Evolutionary conservation across 2,888 invertebrate species (phyloP), one percentile per base, ranked within the genome.

Genomic region (Drepanosiphum platanoidis): DNA sequence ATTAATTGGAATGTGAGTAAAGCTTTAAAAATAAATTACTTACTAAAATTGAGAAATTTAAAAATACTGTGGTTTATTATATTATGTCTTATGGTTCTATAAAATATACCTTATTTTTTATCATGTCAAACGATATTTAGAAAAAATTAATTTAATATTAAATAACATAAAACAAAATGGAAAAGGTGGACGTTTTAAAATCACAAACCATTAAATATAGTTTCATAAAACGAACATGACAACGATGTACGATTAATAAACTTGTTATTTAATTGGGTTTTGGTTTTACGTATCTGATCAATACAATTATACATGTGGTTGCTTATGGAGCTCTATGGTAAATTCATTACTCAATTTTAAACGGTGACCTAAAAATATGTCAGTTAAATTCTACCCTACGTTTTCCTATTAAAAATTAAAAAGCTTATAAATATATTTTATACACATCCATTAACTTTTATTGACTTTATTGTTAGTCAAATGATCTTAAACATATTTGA

Each of bases 201-300:
- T 39, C 46, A 68, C 66, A 66, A 46, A n/a, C 66, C 66, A 66
- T 46, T 79, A 66, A 66, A 79, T 79, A 66, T 79, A 46, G 32
- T 32, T 79, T 30, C 7, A n/a, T 46, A 42, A 66, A 79, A 66
- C 42, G 66, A 32, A 42, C 39, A 78, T n/a, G 32, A 66, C 39
- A 42, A 66, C 39, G 42, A 32, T 42, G 46, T 68, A 79, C 66
- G n/a, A 79, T 68, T 68, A 79, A 46, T 79, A 66, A 39, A 78
- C 78, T 78, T 42, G 22, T 78, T 39, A 78, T 64, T 64, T 66
- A 46, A 79, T 79, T 66, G 15, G 22, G 30, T 68, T 64, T 79
- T 79, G 42, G 42, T 32, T 78, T 78, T 32, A 46, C 32, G 66
- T 32, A 42, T 79, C 42, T 68, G 32, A n/a, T 79, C 66, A 66